A percentile compares a stretch with the other conserved stretches of the same genome.
Conservation (phyloP, 92 coral and sea anemone genomes). For the Bergia puertoricense region DNA sequence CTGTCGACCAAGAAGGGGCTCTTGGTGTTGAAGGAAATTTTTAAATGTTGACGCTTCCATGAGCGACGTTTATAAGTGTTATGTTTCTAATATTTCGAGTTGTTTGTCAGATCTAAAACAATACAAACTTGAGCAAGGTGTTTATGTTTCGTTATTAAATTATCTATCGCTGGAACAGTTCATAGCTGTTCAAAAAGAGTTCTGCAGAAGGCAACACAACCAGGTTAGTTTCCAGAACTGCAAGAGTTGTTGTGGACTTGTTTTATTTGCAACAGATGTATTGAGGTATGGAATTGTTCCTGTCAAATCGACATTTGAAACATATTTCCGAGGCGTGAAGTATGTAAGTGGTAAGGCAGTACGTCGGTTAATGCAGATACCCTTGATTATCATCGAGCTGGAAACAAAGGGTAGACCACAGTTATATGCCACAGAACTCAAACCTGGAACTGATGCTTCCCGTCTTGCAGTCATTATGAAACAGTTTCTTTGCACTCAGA, state of each 20-base stretch:
- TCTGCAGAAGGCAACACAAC: not conserved
- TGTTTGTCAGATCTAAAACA: conserved; percentile 6
- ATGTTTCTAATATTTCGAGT: conserved; percentile 19
- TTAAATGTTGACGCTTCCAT: conserved; percentile 16
- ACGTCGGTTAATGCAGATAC: conserved; percentile 54
- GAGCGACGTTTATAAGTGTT: not conserved
- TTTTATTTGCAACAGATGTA: conserved; percentile 47
- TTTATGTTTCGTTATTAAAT: conserved; percentile 21
- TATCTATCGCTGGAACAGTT: not conserved
- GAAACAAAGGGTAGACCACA: conserved; percentile 29
- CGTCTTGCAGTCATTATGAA: conserved; percentile 45
- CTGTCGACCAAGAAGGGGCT: conserved; percentile 15
- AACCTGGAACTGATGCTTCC: conserved; percentile 50
- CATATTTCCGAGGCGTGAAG: conserved; percentile 35
- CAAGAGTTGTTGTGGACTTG: conserved; percentile 13
- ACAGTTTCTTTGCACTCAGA: conserved; percentile 39
- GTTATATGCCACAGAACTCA: conserved; percentile 49
- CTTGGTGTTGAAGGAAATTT: not conserved
- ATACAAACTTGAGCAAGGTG: conserved; percentile 1
- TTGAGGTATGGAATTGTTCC: conserved; percentile 46
- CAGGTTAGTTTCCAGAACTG: not conserved
- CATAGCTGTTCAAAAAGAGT: not conserved
- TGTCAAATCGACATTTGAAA: conserved; percentile 36
- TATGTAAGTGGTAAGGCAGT: conserved; percentile 55
- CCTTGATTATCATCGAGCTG: conserved; percentile 36